phyloP scores from a whole-genome alignment of 1,140 invertebrate genomes.

The Drosophila azteca region DNA sequence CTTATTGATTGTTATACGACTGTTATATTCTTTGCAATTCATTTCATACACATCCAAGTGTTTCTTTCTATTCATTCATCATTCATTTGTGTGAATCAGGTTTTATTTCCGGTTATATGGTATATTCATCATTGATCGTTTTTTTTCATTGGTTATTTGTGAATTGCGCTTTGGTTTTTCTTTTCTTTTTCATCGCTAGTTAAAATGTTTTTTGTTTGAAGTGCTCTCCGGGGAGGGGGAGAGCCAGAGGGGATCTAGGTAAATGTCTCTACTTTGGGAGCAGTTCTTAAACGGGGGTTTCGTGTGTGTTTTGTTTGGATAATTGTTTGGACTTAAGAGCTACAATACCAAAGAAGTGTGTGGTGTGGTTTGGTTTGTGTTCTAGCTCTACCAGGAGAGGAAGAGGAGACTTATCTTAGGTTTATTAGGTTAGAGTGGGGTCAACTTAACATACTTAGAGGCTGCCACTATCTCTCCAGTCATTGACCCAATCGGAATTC shows the following conservation, averaged over 20 bases:
- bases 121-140: slow-evolving; percentile 29
- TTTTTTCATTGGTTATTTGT: slow-evolving; percentile 45
- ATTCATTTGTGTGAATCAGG: slow-evolving; percentile 12
- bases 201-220: slow-evolving; percentile 51
- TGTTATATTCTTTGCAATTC: slow-evolving; percentile 28
- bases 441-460: slow-evolving; percentile 11
- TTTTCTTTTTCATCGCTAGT: slow-evolving; percentile 32
- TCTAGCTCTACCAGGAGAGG: slow-evolving; percentile 8
- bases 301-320: slow-evolving; percentile 24
- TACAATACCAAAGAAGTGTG: slow-evolving; percentile 2
- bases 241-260: slow-evolving; percentile 35
- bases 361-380: too few relatives aligned
- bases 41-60: slow-evolving; percentile 11
- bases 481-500: slow-evolving; percentile 44
- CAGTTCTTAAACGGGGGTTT: slow-evolving; percentile 6
- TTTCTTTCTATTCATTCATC: slow-evolving; percentile 15
- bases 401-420: slow-evolving; percentile 14
- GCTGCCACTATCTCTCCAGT: slow-evolving; percentile 20
- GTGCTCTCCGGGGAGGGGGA: slow-evolving; percentile 7
- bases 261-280: slow-evolving; percentile 30
- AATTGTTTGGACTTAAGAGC: slow-evolving; percentile 26
- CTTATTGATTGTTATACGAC: slow-evolving; percentile 41
- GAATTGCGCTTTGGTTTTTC: slow-evolving; percentile 67
- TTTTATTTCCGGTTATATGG: slow-evolving; percentile 16
- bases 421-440: neutral